Evolutionary conservation across 2,113 vertebrate genomes (phyloP).

Genomic region (Campylomormyrus tamandua): DNA sequence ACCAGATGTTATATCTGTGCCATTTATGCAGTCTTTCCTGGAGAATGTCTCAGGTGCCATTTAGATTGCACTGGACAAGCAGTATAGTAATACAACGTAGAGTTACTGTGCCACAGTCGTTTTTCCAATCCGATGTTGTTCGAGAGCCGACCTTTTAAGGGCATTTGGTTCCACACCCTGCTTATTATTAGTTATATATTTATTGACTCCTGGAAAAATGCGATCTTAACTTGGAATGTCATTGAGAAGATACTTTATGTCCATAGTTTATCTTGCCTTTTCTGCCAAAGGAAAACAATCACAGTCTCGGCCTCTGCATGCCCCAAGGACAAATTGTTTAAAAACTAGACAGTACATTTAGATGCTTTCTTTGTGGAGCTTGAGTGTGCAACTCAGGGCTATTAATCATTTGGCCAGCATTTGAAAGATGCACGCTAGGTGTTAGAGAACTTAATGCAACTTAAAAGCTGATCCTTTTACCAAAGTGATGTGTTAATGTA

Average conservation of each 20-base stretch:
- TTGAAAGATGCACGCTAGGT: slow-evolving; percentile 27
- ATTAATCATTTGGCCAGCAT: slow-evolving; percentile 38
- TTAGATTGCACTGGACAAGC: neutral
- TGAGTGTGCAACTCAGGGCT: slow-evolving; percentile 33
- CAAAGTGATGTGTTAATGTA: slow-evolving; percentile 28
- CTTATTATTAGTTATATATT: slow-evolving; percentile 1
- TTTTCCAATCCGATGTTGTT: neutral
- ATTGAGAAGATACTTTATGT: slow-evolving; percentile 15
- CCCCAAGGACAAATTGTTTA: slow-evolving; percentile 34
- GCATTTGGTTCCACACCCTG: neutral
- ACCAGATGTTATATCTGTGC: neutral
- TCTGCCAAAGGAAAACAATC: slow-evolving; percentile 17
- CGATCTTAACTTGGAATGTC: slow-evolving; percentile 15
- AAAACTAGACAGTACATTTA: slow-evolving; percentile 27
- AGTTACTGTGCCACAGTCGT: neutral
- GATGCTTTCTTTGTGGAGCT: slow-evolving; percentile 24
- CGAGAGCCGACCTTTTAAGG: neutral
- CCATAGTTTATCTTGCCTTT: slow-evolving; percentile 14
- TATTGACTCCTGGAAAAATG: slow-evolving; percentile 7
- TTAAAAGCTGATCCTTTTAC: slow-evolving; percentile 22
- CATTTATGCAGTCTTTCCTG: neutral
- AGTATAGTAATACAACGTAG: neutral
- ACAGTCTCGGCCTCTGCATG: slow-evolving; percentile 1
- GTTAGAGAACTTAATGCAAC: slow-evolving; percentile 17
- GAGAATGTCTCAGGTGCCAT: neutral